These are phyloP conservation scores for Cyrtodaria siliqua DNA, from an alignment of 2,888 invertebrate genomes.

Conservation along the genomic window DNA sequence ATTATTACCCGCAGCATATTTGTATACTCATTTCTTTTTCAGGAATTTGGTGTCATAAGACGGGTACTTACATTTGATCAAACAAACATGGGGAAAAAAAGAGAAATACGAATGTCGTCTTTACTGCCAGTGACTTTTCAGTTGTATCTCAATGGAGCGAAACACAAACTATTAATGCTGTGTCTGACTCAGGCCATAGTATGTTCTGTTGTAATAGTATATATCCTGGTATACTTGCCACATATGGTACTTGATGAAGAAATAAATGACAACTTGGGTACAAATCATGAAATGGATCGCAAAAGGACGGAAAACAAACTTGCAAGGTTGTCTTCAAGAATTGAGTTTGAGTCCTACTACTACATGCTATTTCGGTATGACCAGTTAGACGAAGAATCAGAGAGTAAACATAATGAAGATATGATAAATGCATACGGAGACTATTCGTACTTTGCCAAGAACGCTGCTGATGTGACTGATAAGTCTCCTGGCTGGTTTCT, in stretches of 20 bases:
- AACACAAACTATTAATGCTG: constrained; percentile 1
- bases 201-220: background rate
- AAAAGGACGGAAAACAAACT: background rate
- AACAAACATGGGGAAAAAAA: no score
- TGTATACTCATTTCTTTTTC: no score
- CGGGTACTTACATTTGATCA: no score
- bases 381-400: background rate
- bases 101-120: no score
- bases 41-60: no score
- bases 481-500: constrained; percentile 18
- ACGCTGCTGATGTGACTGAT: constrained; percentile 5
- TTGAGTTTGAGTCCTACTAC: no score
- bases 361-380: constrained; percentile 23
- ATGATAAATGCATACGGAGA: constrained; percentile 29
- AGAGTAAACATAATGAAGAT: background rate
- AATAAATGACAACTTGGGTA: no score
- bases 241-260: constrained; percentile 4
- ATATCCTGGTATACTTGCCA: background rate
- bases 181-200: constrained; percentile 13
- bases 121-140: no score
- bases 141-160: background rate
- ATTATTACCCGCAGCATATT: no score
- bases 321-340: background rate
- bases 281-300: no score
- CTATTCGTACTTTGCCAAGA: constrained; percentile 26